A percentile compares a stretch with the other conserved stretches of the same genome.
phyloP scores from a whole-genome alignment of 2,113 vertebrate genomes.

The Passer montanus region DNA sequence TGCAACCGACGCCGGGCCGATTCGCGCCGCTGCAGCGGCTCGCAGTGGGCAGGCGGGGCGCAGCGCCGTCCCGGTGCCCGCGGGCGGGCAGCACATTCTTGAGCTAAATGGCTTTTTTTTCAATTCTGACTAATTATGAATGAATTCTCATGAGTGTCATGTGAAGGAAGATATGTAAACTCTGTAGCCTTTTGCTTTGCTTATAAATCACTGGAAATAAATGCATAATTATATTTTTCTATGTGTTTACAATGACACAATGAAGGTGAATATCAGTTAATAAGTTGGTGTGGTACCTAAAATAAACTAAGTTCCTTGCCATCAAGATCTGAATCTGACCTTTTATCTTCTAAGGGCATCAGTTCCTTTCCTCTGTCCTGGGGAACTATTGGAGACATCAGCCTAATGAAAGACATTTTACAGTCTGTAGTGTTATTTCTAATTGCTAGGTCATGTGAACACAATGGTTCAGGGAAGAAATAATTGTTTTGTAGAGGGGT shows the following conservation, averaged over 20 bases:
- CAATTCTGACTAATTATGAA: not conserved
- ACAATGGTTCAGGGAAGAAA: not conserved
- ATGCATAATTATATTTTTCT: fast-evolving
- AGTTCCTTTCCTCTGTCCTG: not conserved
- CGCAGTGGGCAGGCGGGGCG: not conserved
- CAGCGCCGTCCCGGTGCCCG: too few relatives aligned
- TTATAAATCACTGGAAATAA: not conserved
- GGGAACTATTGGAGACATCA: not conserved
- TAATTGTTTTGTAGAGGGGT: not conserved
- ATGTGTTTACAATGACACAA: not conserved
- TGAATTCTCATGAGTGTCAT: not conserved
- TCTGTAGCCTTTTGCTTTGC: not conserved
- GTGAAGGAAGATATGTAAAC: not conserved
- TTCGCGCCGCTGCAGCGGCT: fast-evolving
- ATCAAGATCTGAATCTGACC: not conserved
- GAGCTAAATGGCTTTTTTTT: not conserved
- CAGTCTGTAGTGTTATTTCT: not conserved
- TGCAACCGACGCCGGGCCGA: fast-evolving
- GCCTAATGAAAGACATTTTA: not conserved
- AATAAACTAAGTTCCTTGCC: not conserved
- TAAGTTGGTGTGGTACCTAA: not conserved
- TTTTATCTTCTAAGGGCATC: not conserved
- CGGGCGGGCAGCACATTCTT: not conserved
- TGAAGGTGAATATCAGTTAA: not conserved
- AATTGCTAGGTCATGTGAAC: not conserved